Evolutionary conservation across 2,797 vertebrate species (phyloP).

Genomic region (Acridotheres tristis): DNA sequence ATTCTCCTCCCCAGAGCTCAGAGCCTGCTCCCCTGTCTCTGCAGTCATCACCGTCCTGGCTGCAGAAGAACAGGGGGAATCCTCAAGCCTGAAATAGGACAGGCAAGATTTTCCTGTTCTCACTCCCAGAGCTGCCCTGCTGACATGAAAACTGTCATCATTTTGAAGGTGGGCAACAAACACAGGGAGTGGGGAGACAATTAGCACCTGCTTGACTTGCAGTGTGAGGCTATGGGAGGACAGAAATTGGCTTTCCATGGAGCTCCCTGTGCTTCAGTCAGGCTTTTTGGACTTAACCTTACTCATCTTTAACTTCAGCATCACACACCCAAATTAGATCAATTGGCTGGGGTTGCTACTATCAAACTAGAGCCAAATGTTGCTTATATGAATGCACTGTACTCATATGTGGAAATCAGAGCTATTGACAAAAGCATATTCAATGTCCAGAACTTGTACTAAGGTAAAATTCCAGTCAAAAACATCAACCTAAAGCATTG

Average conservation of each 20-base stretch:
- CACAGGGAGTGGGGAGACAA: background rate
- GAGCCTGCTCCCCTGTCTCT: background rate
- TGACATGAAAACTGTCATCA: background rate
- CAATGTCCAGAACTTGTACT: background rate
- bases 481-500: background rate
- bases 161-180: background rate
- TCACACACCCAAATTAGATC: background rate
- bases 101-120: background rate
- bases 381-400: background rate
- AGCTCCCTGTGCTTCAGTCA: background rate
- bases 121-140: background rate
- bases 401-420: background rate
- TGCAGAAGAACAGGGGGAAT: background rate
- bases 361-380: background rate
- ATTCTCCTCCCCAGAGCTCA: background rate
- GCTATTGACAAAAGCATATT: background rate
- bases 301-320: background rate
- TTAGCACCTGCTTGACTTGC: background rate
- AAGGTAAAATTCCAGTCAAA: background rate
- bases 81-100: background rate
- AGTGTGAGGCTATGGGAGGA: background rate
- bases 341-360: background rate
- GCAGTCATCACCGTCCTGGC: background rate
- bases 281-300: background rate
- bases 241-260: fast-evolving